These are phyloP conservation scores for Drosophila anceps DNA, from an alignment of 2,888 invertebrate species.

Conservation along the genomic window DNA sequence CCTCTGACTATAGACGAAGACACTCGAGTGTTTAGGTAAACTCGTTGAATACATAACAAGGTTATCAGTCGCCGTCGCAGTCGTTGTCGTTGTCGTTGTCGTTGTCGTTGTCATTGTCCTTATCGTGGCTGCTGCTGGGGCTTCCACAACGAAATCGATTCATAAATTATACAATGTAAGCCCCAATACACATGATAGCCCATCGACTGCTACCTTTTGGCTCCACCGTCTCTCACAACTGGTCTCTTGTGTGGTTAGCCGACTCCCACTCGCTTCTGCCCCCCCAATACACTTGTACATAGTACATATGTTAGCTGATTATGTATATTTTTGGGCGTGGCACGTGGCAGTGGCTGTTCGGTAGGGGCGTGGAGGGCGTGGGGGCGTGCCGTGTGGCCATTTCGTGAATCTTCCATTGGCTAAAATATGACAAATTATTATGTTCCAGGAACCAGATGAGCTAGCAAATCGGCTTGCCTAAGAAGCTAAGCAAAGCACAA, in stretches of 20 bases:
- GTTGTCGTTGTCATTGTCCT: background rate
- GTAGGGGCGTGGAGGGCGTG: too few relatives aligned
- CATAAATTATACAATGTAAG: constrained; percentile 66
- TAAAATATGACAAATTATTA: background rate
- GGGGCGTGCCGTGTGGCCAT: background rate
- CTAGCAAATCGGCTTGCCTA: background rate
- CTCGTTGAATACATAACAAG: constrained; percentile 54
- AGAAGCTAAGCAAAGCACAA: background rate
- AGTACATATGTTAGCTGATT: constrained; percentile 8
- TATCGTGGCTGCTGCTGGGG: background rate
- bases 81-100: background rate
- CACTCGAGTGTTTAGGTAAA: constrained; percentile 47
- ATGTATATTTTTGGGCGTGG: constrained; percentile 4
- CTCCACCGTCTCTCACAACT: background rate
- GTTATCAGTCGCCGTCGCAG: constrained; percentile 19
- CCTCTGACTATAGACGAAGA: constrained; percentile 21
- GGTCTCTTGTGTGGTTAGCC: background rate
- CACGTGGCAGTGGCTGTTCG: background rate
- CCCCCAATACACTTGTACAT: background rate
- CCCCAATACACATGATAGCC: constrained; percentile 11
- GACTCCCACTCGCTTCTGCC: background rate
- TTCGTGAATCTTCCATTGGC: background rate
- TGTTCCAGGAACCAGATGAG: background rate
- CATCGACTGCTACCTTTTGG: background rate
- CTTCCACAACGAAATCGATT: constrained; percentile 55